These are phyloP conservation scores for Sebastes minor DNA, from an alignment of 2,797 vertebrate species.

Conservation along the genomic window DNA sequence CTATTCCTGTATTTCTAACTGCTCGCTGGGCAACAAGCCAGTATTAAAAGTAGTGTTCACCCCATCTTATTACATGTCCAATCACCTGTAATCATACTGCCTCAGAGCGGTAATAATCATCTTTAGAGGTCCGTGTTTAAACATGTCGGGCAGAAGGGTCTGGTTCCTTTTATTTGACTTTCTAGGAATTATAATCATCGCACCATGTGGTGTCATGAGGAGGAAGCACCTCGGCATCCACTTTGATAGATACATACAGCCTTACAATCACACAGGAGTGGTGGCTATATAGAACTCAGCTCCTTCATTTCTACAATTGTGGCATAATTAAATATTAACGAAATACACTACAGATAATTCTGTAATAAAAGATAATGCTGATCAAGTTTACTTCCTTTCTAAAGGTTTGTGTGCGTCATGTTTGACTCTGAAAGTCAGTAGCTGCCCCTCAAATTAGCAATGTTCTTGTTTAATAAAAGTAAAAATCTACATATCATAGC, in stretches of 20 bases:
- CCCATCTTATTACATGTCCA: neutral
- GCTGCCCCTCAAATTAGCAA: neutral
- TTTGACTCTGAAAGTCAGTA: neutral
- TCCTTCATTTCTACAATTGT: neutral
- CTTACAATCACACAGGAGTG: neutral
- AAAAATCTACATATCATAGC: too few relatives aligned
- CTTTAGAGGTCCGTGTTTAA: neutral
- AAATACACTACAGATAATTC: neutral
- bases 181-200: neutral
- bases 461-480: neutral
- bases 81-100: neutral
- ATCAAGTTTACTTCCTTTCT: neutral
- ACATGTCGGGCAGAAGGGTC: neutral
- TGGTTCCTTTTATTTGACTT: neutral
- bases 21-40: constrained; percentile 25
- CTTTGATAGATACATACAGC: neutral
- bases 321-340: neutral
- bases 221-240: neutral
- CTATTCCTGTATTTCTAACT: constrained; percentile 6
- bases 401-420: neutral
- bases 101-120: neutral
- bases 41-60: neutral
- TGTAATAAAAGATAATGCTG: neutral
- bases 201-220: neutral
- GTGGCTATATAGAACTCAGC: neutral